Evolutionary conservation across 2,797 vertebrate genomes (phyloP), one percentile per base, ranked within the genome.

Genomic region (Phataginus tricuspis): DNA sequence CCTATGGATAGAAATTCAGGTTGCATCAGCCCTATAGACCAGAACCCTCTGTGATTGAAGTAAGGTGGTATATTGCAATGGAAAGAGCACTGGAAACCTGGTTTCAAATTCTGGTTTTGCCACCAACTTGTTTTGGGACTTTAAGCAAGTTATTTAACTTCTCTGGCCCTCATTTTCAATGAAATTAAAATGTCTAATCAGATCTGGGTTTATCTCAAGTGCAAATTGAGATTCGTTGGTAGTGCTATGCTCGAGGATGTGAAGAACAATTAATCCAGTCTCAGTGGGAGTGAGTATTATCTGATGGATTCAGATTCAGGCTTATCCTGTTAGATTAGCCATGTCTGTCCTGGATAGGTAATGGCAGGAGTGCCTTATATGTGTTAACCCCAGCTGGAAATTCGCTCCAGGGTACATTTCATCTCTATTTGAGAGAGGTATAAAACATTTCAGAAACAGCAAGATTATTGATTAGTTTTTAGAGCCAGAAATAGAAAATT

Each of bases 401-500:
- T 68, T 16, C 0, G n/a, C 27, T 87, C 10, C 39, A 12, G n/a
- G 2, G 15, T 51, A 0, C 16, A 57, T 93, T 92, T 79, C 15
- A 61, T 45, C 18, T 92, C 34, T 69, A 0, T 55, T 77, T 71
- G 61, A 84, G 69, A 86, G 29, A 93, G 9, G 3, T 5, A 37
- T 51, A 61, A 34, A 15, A 85, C 25, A n/a, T 88, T 87, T 85
- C 23, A 88, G 66, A 90, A 87, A 29, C 7, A 53, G 25, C 25
- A 86, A 72, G 19, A 23, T 74, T 85, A 53, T 80, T 90, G 49
- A 53, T 7, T 84, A 69, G 63, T 83, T 85, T 96, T 95, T 18
- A 95, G 71, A 96, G 79, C 21, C 61, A 34, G 16, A 94, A 61
- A 66, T 72, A 93, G 45, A 95, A 91, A 78, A n/a, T 89, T 90